Evolutionary conservation across 2,888 invertebrate genomes (phyloP).

Genomic region (Cistogaster globosa): DNA sequence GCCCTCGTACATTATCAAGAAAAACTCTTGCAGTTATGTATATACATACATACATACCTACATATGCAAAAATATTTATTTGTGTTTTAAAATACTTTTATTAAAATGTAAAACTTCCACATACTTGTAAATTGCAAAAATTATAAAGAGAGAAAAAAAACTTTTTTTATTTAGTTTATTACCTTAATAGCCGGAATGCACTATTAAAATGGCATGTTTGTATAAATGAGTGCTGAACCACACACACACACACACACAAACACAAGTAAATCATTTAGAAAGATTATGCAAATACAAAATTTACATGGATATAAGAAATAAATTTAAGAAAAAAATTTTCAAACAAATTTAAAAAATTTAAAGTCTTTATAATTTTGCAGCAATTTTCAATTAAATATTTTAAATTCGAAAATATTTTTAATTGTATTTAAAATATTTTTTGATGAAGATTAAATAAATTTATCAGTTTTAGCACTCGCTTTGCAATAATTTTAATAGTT

Average conservation of each 20-base stretch:
- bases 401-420: too few relatives aligned
- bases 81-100: neutral
- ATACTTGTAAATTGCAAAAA: slow-evolving; percentile 31
- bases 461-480: too few relatives aligned
- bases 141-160: neutral
- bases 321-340: neutral
- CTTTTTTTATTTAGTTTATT: slow-evolving; percentile 57
- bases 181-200: slow-evolving; percentile 70
- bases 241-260: slow-evolving; percentile 1
- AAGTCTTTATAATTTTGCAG: too few relatives aligned
- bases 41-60: neutral
- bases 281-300: slow-evolving; percentile 12
- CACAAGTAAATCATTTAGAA: neutral
- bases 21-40: too few relatives aligned
- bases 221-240: neutral
- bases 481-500: too few relatives aligned
- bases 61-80: slow-evolving; percentile 45
- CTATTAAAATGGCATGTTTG: slow-evolving; percentile 64
- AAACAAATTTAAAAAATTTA: neutral
- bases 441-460: too few relatives aligned
- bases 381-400: too few relatives aligned
- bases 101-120: slow-evolving; percentile 27
- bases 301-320: neutral
- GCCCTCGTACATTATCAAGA: too few relatives aligned
- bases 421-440: too few relatives aligned